Percentiles rank a stretch among this genome's conserved stretches.
These are phyloP conservation scores for Bucco capensis DNA, from an alignment of 2,113 vertebrate species.

Conservation along the genomic window DNA sequence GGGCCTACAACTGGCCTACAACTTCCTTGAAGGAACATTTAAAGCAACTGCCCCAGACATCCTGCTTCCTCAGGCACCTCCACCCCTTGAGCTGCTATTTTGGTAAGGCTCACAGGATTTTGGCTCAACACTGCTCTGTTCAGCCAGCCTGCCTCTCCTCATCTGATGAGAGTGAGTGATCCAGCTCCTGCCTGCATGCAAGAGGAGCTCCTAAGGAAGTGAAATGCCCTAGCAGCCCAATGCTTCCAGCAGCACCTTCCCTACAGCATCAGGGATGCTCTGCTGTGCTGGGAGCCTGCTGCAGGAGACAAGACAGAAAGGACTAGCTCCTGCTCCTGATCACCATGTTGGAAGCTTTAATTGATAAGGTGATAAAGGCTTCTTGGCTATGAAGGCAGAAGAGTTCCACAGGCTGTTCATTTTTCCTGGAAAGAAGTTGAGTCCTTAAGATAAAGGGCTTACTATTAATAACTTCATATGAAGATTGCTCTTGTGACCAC, in stretches of 20 bases:
- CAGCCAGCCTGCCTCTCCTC: not conserved
- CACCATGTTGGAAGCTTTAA: not conserved
- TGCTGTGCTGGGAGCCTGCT: not conserved
- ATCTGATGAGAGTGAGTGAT: not conserved
- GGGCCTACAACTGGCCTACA: not conserved
- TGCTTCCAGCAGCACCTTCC: not conserved
- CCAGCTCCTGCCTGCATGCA: not conserved
- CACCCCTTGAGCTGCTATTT: too few species aligned
- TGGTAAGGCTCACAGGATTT: not conserved
- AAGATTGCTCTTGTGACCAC: not conserved
- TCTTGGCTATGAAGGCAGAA: not conserved
- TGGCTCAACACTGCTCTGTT: not conserved
- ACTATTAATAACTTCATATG: too few species aligned
- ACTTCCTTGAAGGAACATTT: not conserved
- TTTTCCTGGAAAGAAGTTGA: not conserved
- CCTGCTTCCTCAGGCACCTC: not conserved
- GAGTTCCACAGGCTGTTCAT: not conserved
- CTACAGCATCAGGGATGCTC: not conserved
- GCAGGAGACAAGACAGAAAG: accelerated
- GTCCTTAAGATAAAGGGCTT: not conserved
- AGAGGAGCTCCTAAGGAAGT: not conserved
- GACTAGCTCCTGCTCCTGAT: not conserved
- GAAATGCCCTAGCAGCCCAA: not conserved
- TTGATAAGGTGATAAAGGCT: not conserved
- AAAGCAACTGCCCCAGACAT: not conserved